phyloP scores from a whole-genome alignment of 2,797 vertebrate genomes.

The Rallus crepitans region DNA sequence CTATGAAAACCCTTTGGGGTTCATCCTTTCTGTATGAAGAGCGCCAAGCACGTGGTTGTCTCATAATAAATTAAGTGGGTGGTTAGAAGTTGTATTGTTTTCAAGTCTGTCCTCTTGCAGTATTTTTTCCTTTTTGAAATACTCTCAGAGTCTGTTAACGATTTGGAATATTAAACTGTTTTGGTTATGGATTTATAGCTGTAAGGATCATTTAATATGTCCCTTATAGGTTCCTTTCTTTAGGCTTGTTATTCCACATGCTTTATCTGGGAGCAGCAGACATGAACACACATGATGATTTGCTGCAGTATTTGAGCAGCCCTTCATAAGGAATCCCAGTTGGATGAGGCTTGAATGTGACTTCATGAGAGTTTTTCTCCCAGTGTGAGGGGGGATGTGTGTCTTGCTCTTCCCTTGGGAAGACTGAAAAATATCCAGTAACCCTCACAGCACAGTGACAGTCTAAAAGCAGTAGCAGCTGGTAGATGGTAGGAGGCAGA shows the following conservation, averaged over 20 bases:
- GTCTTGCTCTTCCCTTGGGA: not conserved
- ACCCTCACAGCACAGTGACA: not conserved
- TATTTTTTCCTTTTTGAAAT: constrained; percentile 43
- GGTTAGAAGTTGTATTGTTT: constrained; percentile 55
- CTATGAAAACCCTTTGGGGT: constrained; percentile 24
- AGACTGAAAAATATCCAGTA: not conserved
- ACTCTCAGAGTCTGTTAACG: constrained; percentile 19
- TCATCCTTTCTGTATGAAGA: constrained; percentile 13
- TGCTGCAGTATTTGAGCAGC: not conserved
- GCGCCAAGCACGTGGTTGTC: constrained; percentile 44
- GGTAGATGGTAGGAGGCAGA: not conserved
- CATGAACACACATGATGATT: not conserved
- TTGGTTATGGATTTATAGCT: constrained; percentile 40
- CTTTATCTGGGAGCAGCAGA: not conserved
- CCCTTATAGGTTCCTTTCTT: constrained; percentile 7
- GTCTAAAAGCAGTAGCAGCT: not conserved
- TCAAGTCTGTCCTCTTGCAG: constrained; percentile 28
- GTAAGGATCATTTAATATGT: constrained; percentile 21
- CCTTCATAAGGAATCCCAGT: not conserved
- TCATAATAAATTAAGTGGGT: constrained; percentile 43
- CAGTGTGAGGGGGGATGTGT: not conserved
- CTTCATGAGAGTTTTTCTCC: not conserved
- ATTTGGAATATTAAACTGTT: constrained; percentile 40
- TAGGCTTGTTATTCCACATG: not conserved
- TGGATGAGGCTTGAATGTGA: not conserved